These are phyloP conservation scores for Oriolus oriolus DNA, from an alignment of 2,113 vertebrate genomes.

Conservation along the genomic window DNA sequence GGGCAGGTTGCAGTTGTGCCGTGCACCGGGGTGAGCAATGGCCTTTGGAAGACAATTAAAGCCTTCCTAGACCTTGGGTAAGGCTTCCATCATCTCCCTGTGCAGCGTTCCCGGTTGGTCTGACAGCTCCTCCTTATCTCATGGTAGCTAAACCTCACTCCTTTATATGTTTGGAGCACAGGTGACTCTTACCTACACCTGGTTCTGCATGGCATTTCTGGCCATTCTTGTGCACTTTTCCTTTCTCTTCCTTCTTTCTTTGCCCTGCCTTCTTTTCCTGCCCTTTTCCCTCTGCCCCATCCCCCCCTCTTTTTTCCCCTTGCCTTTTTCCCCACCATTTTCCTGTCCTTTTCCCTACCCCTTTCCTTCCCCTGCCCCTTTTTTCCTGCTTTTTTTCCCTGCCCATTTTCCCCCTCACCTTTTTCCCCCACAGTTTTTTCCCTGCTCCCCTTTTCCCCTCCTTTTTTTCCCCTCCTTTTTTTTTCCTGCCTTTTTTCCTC, in stretches of 20 bases:
- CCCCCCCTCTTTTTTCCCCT: rapidly evolving
- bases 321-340: no score
- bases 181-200: neutral
- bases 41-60: neutral
- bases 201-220: neutral
- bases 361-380: no score
- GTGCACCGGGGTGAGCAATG: neutral
- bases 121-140: neutral
- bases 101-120: rapidly evolving
- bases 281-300: neutral
- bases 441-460: no score
- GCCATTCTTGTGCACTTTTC: neutral
- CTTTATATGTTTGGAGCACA: neutral
- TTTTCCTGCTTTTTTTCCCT: neutral
- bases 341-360: no score
- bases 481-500: no score
- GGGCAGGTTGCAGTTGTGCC: rapidly evolving
- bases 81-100: neutral
- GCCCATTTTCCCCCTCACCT: no score
- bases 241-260: neutral
- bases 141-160: neutral
- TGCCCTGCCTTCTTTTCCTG: neutral
- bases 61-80: neutral
- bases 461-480: neutral
- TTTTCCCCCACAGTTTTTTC: no score